Evolutionary conservation across 1,140 invertebrate species (phyloP), one percentile per base, ranked within the genome.

Genomic region (Halyomorpha halys): DNA sequence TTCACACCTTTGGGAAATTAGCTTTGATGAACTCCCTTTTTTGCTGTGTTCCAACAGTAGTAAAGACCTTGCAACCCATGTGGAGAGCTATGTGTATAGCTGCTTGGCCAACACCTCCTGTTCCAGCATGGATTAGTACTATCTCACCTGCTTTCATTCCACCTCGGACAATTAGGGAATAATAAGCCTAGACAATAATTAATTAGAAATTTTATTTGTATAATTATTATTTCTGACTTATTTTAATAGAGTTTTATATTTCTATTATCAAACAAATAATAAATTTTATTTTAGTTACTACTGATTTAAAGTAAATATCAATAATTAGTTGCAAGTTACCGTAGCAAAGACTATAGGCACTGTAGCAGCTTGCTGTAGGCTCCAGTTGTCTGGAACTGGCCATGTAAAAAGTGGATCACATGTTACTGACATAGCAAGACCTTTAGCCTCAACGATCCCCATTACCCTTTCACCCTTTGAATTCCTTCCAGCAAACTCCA

Each of bases 291-390:
- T n/a, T n/a, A n/a, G n/a, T n/a, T n/a, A n/a, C n/a, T n/a, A n/a
- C n/a, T 1, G 11, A 39, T 13, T 39, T 13, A 39, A 8, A 39
- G 11, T 39, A 39, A 39, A 39, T 13, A 39, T 11, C 1, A 39
- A 39, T 39, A 2, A 63, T 39, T 13, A 6, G 34, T 39, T 11
- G 13, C 11, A 39, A 72, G 74, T 74, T 72, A 83, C 85, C 11
- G 94, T 97, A 21, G 90, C 81, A 73, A 95, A 97, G n/a, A 91
- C 92, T 27, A 94, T 91, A 4, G 96, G 96, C 67, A 98, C 87
- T 0, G 94, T 95, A 0, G 93, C 85, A 30, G 95, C 95, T 72
- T 98, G 83, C 74, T 93, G 89, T 61, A 98, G 77, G 19, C 83
- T 85, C 94, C 94, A 98, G 27, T 83, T 78, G 0, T 86, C 80